Evolutionary conservation across 2,797 vertebrate species (phyloP).

Genomic region (Thunnus albacares): DNA sequence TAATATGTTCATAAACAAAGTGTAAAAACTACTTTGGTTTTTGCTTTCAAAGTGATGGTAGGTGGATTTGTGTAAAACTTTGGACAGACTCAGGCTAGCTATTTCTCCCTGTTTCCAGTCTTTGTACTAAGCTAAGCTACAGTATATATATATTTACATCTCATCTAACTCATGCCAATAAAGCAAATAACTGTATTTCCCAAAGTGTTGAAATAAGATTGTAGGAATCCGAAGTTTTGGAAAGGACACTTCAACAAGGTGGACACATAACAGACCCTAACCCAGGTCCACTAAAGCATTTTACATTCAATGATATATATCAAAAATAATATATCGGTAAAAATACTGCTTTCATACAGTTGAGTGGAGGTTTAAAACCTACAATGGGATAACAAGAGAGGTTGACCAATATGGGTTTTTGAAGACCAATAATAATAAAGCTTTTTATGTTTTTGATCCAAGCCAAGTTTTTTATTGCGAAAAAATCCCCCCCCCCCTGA

Average conservation of each 20-base stretch:
- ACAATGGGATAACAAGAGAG: constrained; percentile 1
- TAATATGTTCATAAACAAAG: too few species aligned
- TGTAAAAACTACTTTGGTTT: not conserved
- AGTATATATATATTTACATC: not conserved
- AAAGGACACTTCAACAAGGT: constrained; percentile 2
- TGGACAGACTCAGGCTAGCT: too few species aligned
- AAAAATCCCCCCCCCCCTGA: not conserved
- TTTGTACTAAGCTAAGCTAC: constrained; percentile 1
- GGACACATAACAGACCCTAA: not conserved
- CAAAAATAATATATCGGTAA: too few species aligned
- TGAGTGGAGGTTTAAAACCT: constrained; percentile 26
- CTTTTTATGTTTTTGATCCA: constrained; percentile 8
- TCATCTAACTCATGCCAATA: not conserved
- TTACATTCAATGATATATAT: not conserved
- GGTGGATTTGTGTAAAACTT: too few species aligned
- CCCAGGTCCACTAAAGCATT: not conserved
- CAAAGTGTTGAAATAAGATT: not conserved
- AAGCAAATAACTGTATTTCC: not conserved
- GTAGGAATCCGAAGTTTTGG: not conserved
- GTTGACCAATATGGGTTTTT: constrained; percentile 15
- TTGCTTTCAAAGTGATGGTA: not conserved
- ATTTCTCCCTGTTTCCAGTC: not conserved
- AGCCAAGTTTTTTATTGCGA: constrained; percentile 26
- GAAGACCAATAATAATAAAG: constrained; percentile 27
- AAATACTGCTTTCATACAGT: not conserved